phyloP scores from a whole-genome alignment of 2,888 invertebrate species.

The Syrphus vitripennis region DNA sequence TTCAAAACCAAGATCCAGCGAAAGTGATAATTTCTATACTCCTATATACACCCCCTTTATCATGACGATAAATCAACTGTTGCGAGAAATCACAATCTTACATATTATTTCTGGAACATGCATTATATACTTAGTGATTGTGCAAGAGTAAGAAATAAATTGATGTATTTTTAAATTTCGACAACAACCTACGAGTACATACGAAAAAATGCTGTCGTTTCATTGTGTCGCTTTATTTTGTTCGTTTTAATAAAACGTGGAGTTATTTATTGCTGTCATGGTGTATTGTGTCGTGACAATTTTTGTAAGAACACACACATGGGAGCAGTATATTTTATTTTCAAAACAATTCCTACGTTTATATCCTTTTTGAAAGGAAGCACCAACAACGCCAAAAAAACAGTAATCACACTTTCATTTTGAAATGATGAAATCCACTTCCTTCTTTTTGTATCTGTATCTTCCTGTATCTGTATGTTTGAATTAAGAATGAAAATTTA shows the following conservation, averaged over 20 bases:
- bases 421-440: not conserved
- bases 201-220: not conserved
- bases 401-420: not conserved
- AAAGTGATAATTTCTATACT: not conserved
- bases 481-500: not conserved
- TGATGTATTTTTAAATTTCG: constrained; percentile 25
- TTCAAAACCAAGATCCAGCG: not conserved
- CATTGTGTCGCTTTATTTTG: not conserved
- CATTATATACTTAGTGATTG: not conserved
- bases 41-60: not conserved
- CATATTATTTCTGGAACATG: not conserved
- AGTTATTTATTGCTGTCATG: constrained; percentile 21
- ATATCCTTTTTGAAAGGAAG: not conserved
- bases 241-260: constrained; percentile 11
- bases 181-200: constrained; percentile 1
- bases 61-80: constrained; percentile 3
- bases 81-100: constrained; percentile 5
- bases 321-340: constrained; percentile 20
- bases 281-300: constrained; percentile 25
- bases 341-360: not conserved
- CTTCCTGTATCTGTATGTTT: not conserved
- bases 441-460: not conserved
- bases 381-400: not conserved
- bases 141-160: constrained; percentile 10
- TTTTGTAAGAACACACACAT: constrained; percentile 12